Conservation (phyloP, 2,113 vertebrate genomes). For the Austrofundulus limnaeus region DNA sequence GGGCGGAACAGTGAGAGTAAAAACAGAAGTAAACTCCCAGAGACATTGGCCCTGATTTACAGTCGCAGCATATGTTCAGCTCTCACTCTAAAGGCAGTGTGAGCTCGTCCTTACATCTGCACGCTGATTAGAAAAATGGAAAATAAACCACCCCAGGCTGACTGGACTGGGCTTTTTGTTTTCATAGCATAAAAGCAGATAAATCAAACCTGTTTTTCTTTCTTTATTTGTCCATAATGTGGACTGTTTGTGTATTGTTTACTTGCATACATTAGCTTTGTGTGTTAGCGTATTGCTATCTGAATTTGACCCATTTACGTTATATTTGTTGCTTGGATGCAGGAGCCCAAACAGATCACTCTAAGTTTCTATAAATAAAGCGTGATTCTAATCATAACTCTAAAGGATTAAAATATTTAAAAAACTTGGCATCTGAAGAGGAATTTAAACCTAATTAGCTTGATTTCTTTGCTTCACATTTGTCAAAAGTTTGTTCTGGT, state of each 20-base stretch:
- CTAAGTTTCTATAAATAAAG: conserved; percentile 27
- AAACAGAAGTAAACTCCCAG: conserved; percentile 57
- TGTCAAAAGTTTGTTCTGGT: background rate
- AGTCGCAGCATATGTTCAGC: conserved; percentile 56
- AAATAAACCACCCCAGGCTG: conserved; percentile 25
- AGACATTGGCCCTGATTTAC: conserved; percentile 67
- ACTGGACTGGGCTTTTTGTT: background rate
- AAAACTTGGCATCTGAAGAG: background rate
- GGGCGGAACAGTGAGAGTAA: conserved; percentile 45
- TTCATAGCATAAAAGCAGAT: conserved; percentile 13
- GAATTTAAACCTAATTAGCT: background rate
- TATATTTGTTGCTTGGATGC: background rate
- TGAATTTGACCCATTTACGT: conserved; percentile 1
- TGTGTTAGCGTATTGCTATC: background rate
- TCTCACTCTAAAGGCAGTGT: conserved; percentile 31
- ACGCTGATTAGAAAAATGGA: conserved; percentile 15
- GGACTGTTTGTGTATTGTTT: conserved; percentile 19
- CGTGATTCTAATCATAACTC: background rate
- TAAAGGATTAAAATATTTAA: background rate
- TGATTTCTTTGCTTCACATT: conserved; percentile 1
- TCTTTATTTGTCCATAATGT: conserved; percentile 9
- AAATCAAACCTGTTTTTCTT: conserved; percentile 24
- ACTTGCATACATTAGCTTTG: too few species aligned
- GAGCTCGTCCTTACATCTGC: conserved; percentile 13
- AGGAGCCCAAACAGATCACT: background rate